Percentiles rank a stretch among this genome's conserved stretches.
Evolutionary conservation across 2,888 invertebrate species (phyloP).

Genomic region (Chrysolina americana): DNA sequence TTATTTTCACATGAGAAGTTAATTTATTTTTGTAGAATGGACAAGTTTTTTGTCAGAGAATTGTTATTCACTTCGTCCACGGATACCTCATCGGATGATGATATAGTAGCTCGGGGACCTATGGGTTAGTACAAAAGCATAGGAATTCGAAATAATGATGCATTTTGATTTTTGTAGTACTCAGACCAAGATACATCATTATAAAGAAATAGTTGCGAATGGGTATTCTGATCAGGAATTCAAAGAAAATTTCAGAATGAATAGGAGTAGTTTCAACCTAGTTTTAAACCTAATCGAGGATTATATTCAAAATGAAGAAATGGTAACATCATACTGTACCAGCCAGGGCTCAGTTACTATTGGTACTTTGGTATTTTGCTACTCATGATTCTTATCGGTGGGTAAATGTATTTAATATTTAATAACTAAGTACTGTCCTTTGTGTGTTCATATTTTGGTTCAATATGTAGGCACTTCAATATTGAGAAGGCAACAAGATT

Average conservation of each 20-base stretch:
- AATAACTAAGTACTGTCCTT: not conserved
- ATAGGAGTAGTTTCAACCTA: conserved; percentile 21
- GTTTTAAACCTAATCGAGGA: conserved; percentile 19
- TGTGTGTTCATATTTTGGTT: not conserved
- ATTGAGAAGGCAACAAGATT: conserved; percentile 25
- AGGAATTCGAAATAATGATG: not conserved
- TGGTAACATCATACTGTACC: not conserved
- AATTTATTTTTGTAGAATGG: not conserved
- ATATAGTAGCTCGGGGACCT: not conserved
- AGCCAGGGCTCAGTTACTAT: conserved; percentile 11
- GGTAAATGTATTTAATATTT: conserved; percentile 18
- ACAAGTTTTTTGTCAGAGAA: conserved; percentile 10
- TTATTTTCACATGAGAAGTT: not conserved
- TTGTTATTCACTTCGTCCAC: conserved; percentile 13
- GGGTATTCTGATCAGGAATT: conserved; percentile 9
- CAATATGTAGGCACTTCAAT: conserved; percentile 26
- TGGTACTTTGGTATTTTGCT: conserved; percentile 26
- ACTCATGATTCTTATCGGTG: conserved; percentile 29
- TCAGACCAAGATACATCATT: not conserved
- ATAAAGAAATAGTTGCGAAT: conserved; percentile 10
- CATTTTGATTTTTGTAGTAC: not conserved
- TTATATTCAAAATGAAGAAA: conserved; percentile 4
- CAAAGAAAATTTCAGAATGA: conserved; percentile 20
- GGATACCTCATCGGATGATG: conserved; percentile 13
- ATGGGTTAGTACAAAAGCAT: conserved; percentile 3